Percentiles rank a stretch among this genome's conserved stretches.
phyloP scores from a whole-genome alignment of 2,113 vertebrate species.

The Phylloscopus whistleri region DNA sequence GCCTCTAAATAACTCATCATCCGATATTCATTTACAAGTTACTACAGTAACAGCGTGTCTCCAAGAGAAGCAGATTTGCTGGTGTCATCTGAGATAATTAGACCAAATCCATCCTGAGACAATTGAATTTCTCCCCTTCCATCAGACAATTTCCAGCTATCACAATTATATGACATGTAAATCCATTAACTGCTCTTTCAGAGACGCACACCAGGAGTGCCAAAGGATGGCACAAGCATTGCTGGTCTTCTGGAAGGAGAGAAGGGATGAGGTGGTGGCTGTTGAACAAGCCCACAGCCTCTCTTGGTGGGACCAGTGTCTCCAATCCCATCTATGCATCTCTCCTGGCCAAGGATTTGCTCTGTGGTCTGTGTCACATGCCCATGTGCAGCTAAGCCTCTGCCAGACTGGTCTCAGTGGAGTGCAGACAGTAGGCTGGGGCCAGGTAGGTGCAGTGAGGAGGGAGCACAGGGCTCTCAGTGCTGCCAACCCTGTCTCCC shows the following conservation, averaged over 20 bases:
- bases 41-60: constrained; percentile 61
- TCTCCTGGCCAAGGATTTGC: background rate
- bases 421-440: background rate
- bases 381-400: background rate
- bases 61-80: constrained; percentile 53
- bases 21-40: constrained; percentile 62
- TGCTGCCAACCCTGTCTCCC: background rate
- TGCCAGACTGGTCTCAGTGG: background rate
- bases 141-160: constrained; percentile 26
- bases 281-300: fast-evolving
- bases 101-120: constrained; percentile 26
- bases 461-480: background rate
- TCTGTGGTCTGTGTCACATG: background rate
- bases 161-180: background rate
- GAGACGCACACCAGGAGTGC: background rate
- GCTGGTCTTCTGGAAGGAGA: background rate
- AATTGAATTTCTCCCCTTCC: constrained; percentile 16
- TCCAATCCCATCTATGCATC: background rate
- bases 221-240: background rate
- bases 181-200: constrained; percentile 1
- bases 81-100: constrained; percentile 64
- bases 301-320: background rate
- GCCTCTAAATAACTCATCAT: constrained; percentile 62
- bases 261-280: background rate
- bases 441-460: fast-evolving